These are phyloP conservation scores for Tokudaia tokunoshimensis DNA, from an alignment of 2,797 vertebrate genomes.

Conservation along the genomic window DNA sequence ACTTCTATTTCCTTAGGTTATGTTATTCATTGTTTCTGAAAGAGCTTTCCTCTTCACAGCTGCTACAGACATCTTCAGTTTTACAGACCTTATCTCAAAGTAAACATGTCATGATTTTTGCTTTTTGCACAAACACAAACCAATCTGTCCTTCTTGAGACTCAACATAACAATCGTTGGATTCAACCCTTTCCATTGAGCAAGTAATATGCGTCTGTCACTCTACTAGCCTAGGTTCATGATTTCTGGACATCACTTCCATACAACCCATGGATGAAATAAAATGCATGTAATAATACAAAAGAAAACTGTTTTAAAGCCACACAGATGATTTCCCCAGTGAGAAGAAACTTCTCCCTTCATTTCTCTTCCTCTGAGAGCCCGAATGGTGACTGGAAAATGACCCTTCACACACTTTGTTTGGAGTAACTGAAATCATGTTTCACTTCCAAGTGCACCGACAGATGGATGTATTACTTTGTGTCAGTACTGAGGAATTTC, in stretches of 20 bases:
- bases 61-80: slow-evolving; percentile 33
- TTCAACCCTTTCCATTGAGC: not conserved
- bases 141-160: not conserved
- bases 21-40: not conserved
- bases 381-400: not conserved
- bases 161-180: not conserved
- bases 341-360: not conserved
- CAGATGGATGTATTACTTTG: not conserved
- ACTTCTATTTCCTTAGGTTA: slow-evolving; percentile 46
- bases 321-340: not conserved
- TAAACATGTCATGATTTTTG: not conserved
- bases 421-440: not conserved
- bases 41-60: slow-evolving; percentile 40
- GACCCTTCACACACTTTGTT: not conserved
- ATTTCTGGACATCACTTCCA: not conserved
- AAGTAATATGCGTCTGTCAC: not conserved
- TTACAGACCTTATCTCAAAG: slow-evolving; percentile 43
- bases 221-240: not conserved
- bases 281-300: not conserved
- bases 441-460: not conserved
- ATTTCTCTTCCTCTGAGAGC: not conserved
- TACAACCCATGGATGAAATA: not conserved
- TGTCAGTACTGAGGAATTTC: not conserved
- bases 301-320: not conserved
- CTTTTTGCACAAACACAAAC: slow-evolving; percentile 21